Evolutionary conservation across 2,113 vertebrate species (phyloP), one percentile per base, ranked within the genome.

Genomic region (Mormyrus iriodes): DNA sequence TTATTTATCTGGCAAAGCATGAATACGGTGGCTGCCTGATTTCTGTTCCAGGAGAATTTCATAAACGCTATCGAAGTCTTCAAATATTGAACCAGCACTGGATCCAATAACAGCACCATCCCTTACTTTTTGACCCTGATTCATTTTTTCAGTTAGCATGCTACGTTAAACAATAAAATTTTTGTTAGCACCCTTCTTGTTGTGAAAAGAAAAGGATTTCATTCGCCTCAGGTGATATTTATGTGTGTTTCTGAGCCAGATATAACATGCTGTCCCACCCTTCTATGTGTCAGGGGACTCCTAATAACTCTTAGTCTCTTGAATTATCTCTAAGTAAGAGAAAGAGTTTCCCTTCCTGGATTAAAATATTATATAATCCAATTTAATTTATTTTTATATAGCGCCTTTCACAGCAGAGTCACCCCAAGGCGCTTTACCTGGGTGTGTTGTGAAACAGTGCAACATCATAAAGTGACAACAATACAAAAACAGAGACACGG

Each of bases 81-180:
- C 89, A 46, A 27, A 94, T 94, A 91, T 92, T 88, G 89, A 92
- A 93, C 90, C 90, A 90, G 92, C 93, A 91, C 90, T 95, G 93
- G 91, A 51, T 86, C 61, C 82, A 88, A 86, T 61, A 88, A 39
- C 89, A 88, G 87, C 17, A 89, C 73, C 73, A 79, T 79, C 73
- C 35, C 31, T 42, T 19, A 42, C 73, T 79, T 35, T 42, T 42
- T 79, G 35, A 17, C 73, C 35, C 73, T 79, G 35, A 91, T 44
- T 91, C 65, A 53, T 27, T 69, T 88, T 49, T 83, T 19, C 4
- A 87, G 15, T 58, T 24, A 19, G 39, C 24, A 31, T 42, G 15
- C 58, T 53, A 42, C 3, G 31, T 79, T 42, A 8, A 79, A 79
- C 35, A 42, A 42, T 42, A 7, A 42, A 9, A 42, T 35, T 79